A percentile compares a stretch with the other conserved stretches of the same genome.
Conservation (phyloP, 2,797 vertebrate genomes). For the Coregonus sp. region DNA sequence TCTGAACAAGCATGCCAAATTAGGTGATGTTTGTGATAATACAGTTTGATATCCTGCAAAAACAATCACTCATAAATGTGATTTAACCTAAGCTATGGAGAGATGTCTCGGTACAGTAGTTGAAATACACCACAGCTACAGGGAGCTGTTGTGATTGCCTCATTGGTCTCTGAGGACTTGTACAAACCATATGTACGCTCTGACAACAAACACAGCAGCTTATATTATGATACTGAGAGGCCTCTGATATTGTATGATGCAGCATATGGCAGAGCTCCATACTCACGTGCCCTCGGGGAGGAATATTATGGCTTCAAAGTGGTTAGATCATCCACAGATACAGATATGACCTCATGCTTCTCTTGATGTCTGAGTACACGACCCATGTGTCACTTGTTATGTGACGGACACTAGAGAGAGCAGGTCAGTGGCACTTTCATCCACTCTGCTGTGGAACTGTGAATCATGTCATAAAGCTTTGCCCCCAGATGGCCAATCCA, state of each 20-base stretch:
- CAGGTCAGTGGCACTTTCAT: slow-evolving; percentile 19
- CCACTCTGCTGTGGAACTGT: neutral
- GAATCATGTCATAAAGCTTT: neutral
- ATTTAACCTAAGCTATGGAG: neutral
- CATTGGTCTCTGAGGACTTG: neutral
- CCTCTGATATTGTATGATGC: neutral
- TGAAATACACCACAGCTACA: slow-evolving; percentile 1
- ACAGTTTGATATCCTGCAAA: neutral
- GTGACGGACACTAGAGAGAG: slow-evolving; percentile 6
- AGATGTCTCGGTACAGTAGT: neutral
- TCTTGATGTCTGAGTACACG: neutral
- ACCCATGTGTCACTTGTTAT: slow-evolving; percentile 23
- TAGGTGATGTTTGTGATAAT: neutral
- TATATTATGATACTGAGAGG: neutral
- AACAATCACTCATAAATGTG: neutral
- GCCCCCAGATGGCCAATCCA: neutral
- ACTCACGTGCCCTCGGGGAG: neutral
- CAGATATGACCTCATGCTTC: slow-evolving; percentile 3
- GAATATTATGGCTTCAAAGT: neutral
- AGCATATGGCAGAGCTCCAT: neutral
- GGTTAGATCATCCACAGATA: slow-evolving; percentile 1
- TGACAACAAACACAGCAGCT: neutral
- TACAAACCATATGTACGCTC: neutral
- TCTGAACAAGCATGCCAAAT: neutral
- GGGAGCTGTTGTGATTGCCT: neutral